A percentile compares a stretch with the other conserved stretches of the same genome.
Conservation (phyloP, 2,113 vertebrate species). For the Petromus typicus region DNA sequence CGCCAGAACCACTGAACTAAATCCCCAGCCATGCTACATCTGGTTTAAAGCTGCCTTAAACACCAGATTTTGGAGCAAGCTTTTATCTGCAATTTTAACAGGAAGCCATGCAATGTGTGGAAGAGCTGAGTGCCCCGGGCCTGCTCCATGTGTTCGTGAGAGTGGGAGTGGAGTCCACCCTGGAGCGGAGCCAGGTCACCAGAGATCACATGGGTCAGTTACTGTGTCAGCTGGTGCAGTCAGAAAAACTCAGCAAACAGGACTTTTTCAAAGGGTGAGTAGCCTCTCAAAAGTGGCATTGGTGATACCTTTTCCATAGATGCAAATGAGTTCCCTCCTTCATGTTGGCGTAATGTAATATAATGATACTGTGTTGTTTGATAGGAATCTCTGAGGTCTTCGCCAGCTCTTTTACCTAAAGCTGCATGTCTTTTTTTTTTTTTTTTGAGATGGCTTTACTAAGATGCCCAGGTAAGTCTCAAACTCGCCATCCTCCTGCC, state of each 20-base stretch:
- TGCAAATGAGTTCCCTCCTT: conserved; percentile 5
- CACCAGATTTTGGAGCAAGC: not conserved
- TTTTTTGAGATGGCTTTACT: not conserved
- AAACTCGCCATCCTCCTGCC: not conserved
- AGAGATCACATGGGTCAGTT: conserved; percentile 98
- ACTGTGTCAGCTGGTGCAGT: conserved; percentile 93
- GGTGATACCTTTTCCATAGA: not conserved
- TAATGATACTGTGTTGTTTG: conserved; percentile 27
- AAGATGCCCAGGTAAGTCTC: not conserved
- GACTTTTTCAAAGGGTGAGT: conserved; percentile 96
- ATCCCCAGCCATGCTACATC: too few relatives aligned
- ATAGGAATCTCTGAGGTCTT: not conserved
- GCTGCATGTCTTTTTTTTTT: not conserved
- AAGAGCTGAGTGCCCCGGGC: conserved; percentile 90
- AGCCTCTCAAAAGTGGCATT: not conserved
- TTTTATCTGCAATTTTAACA: conserved; percentile 76
- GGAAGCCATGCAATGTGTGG: conserved; percentile 97
- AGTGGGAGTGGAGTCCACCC: conserved; percentile 95
- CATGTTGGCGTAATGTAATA: not conserved
- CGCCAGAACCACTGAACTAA: too few relatives aligned
- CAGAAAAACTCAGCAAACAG: conserved; percentile 91
- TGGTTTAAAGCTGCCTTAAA: conserved; percentile 9
- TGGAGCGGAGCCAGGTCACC: conserved; percentile 97
- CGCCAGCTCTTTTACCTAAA: conserved; percentile 41
- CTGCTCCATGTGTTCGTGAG: conserved; percentile 93